Conservation (phyloP, 2,888 invertebrate species). For the Graphium colonna region DNA sequence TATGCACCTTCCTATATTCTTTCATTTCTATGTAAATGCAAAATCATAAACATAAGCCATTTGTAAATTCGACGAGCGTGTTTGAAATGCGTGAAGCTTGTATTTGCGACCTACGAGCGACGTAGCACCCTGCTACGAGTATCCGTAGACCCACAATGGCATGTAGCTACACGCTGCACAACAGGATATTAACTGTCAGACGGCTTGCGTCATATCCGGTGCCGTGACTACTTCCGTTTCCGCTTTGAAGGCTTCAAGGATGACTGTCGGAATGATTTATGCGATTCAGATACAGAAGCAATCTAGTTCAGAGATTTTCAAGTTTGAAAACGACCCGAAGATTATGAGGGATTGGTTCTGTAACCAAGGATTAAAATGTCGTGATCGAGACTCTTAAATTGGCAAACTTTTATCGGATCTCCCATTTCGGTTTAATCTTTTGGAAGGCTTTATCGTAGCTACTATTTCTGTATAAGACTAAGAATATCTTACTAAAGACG, state of each 20-base stretch:
- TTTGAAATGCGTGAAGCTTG: too few relatives aligned
- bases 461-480: too few relatives aligned
- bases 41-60: too few relatives aligned
- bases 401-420: background rate
- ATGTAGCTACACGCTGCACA: constrained; percentile 6
- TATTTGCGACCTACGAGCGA: background rate
- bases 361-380: too few relatives aligned
- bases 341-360: background rate
- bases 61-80: too few relatives aligned
- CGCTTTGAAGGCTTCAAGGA: constrained; percentile 28
- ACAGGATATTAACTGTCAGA: constrained; percentile 53
- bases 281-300: constrained; percentile 7
- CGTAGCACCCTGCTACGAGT: background rate
- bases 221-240: constrained; percentile 59
- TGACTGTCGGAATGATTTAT: constrained; percentile 23
- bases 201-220: constrained; percentile 60
- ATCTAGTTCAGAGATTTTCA: constrained; percentile 4
- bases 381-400: background rate
- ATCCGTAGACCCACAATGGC: background rate
- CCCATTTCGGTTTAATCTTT: background rate
- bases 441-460: too few relatives aligned
- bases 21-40: too few relatives aligned
- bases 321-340: background rate
- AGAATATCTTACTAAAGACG: too few relatives aligned
- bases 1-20: too few relatives aligned